A percentile compares a stretch with the other conserved stretches of the same genome.
Conservation (phyloP, 1,140 invertebrate species). For the Plectrocnemia conspersa region DNA sequence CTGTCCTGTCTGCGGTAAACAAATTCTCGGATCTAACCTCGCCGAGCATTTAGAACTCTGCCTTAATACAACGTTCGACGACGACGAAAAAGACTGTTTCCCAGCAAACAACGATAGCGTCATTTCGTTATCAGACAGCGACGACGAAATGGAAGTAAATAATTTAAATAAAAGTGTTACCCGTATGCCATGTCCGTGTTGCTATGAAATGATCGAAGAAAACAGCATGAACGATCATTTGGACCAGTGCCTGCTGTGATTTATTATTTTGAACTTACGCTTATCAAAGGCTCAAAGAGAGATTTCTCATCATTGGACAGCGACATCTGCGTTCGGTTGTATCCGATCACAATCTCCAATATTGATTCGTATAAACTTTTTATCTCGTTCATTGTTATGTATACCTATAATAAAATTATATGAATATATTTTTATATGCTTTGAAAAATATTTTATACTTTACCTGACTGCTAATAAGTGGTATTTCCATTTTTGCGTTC, state of each 20-base stretch:
- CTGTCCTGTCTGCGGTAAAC: constrained; percentile 61
- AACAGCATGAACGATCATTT: constrained; percentile 46
- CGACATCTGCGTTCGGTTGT: constrained; percentile 71
- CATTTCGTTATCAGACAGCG: constrained; percentile 16
- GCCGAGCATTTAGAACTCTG: constrained; percentile 62
- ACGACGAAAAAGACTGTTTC: constrained; percentile 32
- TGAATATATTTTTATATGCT: constrained; percentile 13
- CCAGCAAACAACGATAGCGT: constrained; percentile 9
- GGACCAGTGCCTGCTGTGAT: constrained; percentile 39
- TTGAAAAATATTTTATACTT: constrained; percentile 7
- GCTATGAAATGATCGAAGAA: constrained; percentile 45
- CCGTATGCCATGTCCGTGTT: constrained; percentile 45
- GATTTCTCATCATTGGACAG: constrained; percentile 55
- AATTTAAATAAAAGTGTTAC: constrained; percentile 45
- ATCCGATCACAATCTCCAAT: constrained; percentile 67
- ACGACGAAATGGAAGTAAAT: constrained; percentile 37
- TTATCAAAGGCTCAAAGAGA: constrained; percentile 56
- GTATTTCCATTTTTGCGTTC: constrained; percentile 60
- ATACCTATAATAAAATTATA: constrained; percentile 46
- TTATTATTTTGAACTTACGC: constrained; percentile 38
- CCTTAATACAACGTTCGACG: constrained; percentile 40
- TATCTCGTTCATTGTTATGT: constrained; percentile 59
- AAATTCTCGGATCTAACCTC: constrained; percentile 48
- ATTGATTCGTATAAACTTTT: constrained; percentile 69
- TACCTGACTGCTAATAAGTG: constrained; percentile 53